These are phyloP conservation scores for Auanema sp. DNA, from an alignment of 2,888 invertebrate genomes.

Conservation along the genomic window DNA sequence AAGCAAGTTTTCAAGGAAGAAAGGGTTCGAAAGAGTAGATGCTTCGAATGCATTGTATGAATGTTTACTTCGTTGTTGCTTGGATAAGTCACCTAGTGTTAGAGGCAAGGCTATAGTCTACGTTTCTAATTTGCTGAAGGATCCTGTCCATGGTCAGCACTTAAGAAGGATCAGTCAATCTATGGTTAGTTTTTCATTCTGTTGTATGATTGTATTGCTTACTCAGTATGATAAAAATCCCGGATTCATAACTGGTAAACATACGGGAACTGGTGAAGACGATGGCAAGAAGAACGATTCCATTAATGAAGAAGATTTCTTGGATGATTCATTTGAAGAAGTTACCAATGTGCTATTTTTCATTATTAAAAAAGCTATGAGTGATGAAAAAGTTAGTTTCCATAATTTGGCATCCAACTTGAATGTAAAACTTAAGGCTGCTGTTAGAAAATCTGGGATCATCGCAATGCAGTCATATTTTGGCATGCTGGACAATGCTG, in stretches of 20 bases:
- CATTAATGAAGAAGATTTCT: not conserved
- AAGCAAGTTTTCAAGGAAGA: not conserved
- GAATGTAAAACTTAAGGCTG: constrained; percentile 9
- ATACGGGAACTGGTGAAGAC: not conserved
- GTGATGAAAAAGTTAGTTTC: too few species aligned
- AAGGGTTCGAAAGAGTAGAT: constrained; percentile 5
- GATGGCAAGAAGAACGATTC: not conserved
- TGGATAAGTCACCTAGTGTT: constrained; percentile 71
- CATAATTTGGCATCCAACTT: too few species aligned
- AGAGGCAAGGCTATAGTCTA: constrained; percentile 72
- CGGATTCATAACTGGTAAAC: not conserved
- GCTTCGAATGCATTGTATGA: constrained; percentile 65
- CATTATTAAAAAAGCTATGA: too few species aligned
- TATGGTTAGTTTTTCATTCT: too few species aligned
- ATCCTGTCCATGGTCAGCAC: not conserved
- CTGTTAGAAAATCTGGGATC: constrained; percentile 18
- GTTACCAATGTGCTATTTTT: too few species aligned
- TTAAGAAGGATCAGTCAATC: too few species aligned
- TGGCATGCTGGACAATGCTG: constrained; percentile 4
- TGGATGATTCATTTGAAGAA: not conserved
- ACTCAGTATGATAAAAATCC: too few species aligned
- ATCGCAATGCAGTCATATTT: constrained; percentile 8
- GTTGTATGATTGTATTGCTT: too few species aligned
- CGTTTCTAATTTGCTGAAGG: constrained; percentile 65
- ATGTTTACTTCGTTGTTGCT: constrained; percentile 69